Evolutionary conservation across 2,797 vertebrate genomes (phyloP).

Genomic region (Microctenopoma lineatum): DNA sequence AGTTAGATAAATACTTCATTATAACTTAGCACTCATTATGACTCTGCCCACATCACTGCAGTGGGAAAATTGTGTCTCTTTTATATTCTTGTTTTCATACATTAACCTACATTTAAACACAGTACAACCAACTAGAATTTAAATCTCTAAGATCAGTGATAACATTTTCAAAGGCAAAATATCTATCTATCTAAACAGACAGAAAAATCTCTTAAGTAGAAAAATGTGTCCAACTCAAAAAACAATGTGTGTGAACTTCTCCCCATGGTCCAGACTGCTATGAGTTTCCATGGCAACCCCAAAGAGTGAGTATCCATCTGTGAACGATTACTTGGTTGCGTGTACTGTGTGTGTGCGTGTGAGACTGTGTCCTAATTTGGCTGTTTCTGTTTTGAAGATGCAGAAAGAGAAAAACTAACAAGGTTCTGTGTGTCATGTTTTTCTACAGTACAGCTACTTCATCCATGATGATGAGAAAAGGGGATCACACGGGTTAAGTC

Average conservation of each 20-base stretch:
- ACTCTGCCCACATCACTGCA: not conserved
- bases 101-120: too few relatives aligned
- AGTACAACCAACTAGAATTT: too few relatives aligned
- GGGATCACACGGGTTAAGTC: too few relatives aligned
- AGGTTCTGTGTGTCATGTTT: not conserved
- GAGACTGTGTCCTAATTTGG: not conserved
- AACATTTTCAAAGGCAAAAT: too few relatives aligned
- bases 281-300: constrained; percentile 26
- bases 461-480: not conserved
- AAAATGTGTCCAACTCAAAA: constrained; percentile 7
- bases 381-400: not conserved
- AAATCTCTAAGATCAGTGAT: too few relatives aligned
- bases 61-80: not conserved
- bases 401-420: not conserved
- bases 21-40: not conserved
- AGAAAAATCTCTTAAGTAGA: too few relatives aligned
- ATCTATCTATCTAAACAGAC: too few relatives aligned
- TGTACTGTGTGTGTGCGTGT: constrained; percentile 12
- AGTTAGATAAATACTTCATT: not conserved
- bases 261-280: constrained; percentile 7
- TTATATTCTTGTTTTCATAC: not conserved
- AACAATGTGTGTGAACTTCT: constrained; percentile 35
- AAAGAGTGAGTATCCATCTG: constrained; percentile 20
- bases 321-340: constrained; percentile 20
- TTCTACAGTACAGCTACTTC: not conserved